Conservation (phyloP, 2,113 vertebrate genomes). For the Columba livia region DNA sequence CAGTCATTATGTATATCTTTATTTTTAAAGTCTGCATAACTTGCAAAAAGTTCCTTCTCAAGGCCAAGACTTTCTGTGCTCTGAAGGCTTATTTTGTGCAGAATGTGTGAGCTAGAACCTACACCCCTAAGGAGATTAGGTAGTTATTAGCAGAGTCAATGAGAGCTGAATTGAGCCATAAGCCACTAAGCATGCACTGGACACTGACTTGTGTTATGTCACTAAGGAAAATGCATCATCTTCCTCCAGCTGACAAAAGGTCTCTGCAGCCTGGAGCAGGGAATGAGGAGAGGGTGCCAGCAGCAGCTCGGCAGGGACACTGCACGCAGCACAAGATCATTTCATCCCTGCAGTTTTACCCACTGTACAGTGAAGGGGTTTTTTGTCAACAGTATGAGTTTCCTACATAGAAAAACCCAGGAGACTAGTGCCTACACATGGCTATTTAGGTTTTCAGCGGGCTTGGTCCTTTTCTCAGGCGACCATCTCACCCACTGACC, state of each 20-base stretch:
- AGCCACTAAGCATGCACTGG: background rate
- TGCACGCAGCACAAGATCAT: background rate
- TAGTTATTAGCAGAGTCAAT: too few species aligned
- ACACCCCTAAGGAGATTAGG: background rate
- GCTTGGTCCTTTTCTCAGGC: background rate
- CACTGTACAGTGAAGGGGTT: rapidly evolving
- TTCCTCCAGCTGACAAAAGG: background rate
- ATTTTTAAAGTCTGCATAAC: background rate
- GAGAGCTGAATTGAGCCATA: background rate
- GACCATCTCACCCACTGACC: background rate
- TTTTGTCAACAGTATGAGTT: background rate
- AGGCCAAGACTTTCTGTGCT: background rate
- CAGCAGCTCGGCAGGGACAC: background rate
- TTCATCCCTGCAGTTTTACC: background rate
- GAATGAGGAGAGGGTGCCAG: background rate
- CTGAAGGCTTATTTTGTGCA: background rate
- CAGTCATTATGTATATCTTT: background rate
- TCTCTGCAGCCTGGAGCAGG: background rate
- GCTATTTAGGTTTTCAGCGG: background rate
- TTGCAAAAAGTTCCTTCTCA: background rate
- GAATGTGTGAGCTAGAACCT: background rate
- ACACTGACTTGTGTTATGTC: background rate
- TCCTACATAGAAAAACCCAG: background rate
- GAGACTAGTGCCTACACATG: background rate
- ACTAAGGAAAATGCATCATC: background rate